Percentiles rank a stretch among this genome's conserved stretches.
Conservation (phyloP, 1,140 invertebrate genomes). For the Drosophila kikkawai region DNA sequence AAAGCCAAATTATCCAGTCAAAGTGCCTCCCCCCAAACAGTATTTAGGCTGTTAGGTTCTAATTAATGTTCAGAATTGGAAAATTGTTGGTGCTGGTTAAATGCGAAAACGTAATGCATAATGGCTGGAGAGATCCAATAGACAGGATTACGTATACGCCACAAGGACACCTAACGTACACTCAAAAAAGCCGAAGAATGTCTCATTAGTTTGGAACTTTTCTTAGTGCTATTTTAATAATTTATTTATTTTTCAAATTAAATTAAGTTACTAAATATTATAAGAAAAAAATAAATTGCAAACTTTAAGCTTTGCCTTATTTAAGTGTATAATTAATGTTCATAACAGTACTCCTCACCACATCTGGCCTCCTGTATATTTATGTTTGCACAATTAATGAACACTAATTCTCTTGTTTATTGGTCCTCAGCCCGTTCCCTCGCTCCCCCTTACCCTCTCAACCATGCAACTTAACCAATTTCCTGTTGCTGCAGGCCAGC, state of each 20-base stretch:
- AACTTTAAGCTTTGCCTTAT: background rate
- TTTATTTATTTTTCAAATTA: too few species aligned
- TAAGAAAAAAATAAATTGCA: background rate
- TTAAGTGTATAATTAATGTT: conserved; percentile 33
- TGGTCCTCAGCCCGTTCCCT: conserved; percentile 2
- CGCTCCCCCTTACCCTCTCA: too few species aligned
- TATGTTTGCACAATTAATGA: conserved; percentile 68
- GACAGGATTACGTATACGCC: conserved; percentile 70
- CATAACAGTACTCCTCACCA: conserved; percentile 15
- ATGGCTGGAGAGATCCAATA: conserved; percentile 43
- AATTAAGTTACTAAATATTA: background rate
- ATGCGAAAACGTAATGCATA: conserved; percentile 37
- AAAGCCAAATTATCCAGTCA: conserved; percentile 16
- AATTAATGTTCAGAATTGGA: conserved; percentile 62
- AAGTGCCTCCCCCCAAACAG: conserved; percentile 7
- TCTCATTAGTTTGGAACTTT: too few species aligned
- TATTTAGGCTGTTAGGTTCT: conserved; percentile 33
- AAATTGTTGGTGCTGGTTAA: conserved; percentile 52
- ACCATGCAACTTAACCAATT: conserved; percentile 23
- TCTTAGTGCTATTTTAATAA: background rate
- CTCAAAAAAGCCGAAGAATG: background rate
- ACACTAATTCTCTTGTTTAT: conserved; percentile 63
- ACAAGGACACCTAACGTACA: conserved; percentile 1
- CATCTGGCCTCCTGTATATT: conserved; percentile 41
- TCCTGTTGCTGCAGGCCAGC: conserved; percentile 31